Conservation (phyloP, 2,797 vertebrate genomes). For the Dromococcyx pavoninus region DNA sequence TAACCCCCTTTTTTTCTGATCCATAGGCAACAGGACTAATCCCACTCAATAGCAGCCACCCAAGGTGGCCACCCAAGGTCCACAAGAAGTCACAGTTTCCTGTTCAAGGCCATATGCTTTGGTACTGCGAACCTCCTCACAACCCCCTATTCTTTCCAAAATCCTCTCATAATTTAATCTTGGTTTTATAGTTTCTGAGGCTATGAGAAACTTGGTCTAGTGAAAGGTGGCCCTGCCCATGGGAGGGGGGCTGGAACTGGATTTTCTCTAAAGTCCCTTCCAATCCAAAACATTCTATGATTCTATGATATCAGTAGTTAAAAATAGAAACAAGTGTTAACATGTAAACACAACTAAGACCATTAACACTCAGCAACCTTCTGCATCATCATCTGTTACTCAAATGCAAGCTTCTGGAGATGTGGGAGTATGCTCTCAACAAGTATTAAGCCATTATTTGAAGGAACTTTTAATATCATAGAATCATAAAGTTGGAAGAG, state of each 20-base stretch:
- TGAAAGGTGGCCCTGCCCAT: no score
- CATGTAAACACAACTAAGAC: not conserved
- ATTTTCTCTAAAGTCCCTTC: no score
- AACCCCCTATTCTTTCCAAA: not conserved
- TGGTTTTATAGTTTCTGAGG: not conserved
- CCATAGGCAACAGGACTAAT: not conserved
- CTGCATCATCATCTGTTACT: not conserved
- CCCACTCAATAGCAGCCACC: no score
- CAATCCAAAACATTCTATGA: no score
- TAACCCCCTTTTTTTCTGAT: not conserved
- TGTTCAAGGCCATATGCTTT: not conserved
- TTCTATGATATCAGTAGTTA: not conserved
- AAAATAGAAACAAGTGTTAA: not conserved
- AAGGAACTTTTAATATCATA: not conserved
- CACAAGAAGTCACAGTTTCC: no score
- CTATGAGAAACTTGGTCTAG: no score
- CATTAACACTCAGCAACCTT: not conserved
- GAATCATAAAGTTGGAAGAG: no score
- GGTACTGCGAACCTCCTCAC: not conserved
- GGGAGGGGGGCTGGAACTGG: no score
- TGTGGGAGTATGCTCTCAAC: not conserved
- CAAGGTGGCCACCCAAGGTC: no score
- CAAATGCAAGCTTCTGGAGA: not conserved
- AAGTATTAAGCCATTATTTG: not conserved
- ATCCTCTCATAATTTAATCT: not conserved